Percentiles rank a stretch among this genome's conserved stretches.
phyloP scores from a whole-genome alignment of 2,888 invertebrate species.

The Tachina fera region DNA sequence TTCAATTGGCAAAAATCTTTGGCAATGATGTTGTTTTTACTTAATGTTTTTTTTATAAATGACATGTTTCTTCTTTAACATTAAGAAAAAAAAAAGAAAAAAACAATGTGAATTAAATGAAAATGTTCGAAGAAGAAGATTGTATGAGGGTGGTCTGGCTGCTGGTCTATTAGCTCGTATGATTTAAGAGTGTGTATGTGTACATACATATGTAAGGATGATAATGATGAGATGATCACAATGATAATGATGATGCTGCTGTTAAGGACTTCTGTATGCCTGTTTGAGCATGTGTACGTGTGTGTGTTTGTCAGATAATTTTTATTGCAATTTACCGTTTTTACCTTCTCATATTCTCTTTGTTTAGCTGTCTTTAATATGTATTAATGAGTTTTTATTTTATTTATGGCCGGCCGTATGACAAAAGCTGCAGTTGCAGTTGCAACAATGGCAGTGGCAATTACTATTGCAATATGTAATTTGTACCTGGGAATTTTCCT shows the following conservation, averaged over 20 bases:
- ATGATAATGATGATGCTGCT: constrained; percentile 3
- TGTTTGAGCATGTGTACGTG: background rate
- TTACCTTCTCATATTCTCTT: constrained; percentile 38
- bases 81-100: constrained; percentile 29
- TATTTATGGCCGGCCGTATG: constrained; percentile 11
- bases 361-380: constrained; percentile 59
- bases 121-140: constrained; percentile 46
- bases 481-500: constrained; percentile 46
- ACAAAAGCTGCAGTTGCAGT: background rate
- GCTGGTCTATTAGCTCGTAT: constrained; percentile 23
- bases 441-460: constrained; percentile 36
- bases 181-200: constrained; percentile 41
- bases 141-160: constrained; percentile 69
- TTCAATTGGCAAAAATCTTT: constrained; percentile 68
- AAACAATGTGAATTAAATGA: constrained; percentile 5
- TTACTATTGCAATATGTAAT: constrained; percentile 27
- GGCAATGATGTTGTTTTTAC: constrained; percentile 52
- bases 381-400: constrained; percentile 68
- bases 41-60: constrained; percentile 46
- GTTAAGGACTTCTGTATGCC: constrained; percentile 54
- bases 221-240: constrained; percentile 11
- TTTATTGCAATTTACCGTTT: constrained; percentile 69
- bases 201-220: too few relatives aligned
- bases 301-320: constrained; percentile 39
- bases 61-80: constrained; percentile 54